phyloP scores from a whole-genome alignment of 92 coral and sea anemone species.

The Umimayanthus chanpuru region DNA sequence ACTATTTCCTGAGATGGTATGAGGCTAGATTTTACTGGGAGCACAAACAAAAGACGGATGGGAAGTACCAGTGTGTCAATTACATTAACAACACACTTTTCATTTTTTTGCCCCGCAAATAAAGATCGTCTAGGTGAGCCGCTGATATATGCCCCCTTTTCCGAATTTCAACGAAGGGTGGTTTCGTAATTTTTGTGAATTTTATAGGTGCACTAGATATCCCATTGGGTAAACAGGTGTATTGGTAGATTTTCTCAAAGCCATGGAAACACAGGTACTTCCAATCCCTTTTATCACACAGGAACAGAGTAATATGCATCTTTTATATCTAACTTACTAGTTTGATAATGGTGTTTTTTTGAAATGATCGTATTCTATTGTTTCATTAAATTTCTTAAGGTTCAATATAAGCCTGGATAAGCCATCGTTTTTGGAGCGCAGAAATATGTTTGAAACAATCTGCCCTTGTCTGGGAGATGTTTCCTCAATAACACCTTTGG shows the following conservation, averaged over 20 bases:
- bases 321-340: slow-evolving; percentile 31
- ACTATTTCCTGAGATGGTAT: too few species aligned
- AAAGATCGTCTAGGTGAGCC: too few species aligned
- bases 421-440: slow-evolving; percentile 23
- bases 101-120: too few species aligned
- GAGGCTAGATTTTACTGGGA: too few species aligned
- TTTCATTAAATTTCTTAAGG: slow-evolving; percentile 31
- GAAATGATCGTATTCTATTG: slow-evolving; percentile 31
- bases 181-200: slow-evolving; percentile 58
- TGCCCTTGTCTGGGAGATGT: too few species aligned
- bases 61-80: too few species aligned
- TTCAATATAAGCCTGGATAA: slow-evolving; percentile 34
- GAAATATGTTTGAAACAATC: background rate
- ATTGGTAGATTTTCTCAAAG: background rate
- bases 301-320: slow-evolving; percentile 20
- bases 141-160: slow-evolving; percentile 46
- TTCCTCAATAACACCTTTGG: too few species aligned
- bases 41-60: too few species aligned
- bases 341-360: slow-evolving; percentile 39
- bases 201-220: slow-evolving; percentile 39
- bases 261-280: slow-evolving; percentile 46
- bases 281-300: background rate
- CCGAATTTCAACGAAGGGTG: slow-evolving; percentile 36
- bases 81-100: too few species aligned
- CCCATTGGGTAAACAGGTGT: slow-evolving; percentile 49